phyloP scores from a whole-genome alignment of 2,888 invertebrate genomes.

The Eilema griseolum region DNA sequence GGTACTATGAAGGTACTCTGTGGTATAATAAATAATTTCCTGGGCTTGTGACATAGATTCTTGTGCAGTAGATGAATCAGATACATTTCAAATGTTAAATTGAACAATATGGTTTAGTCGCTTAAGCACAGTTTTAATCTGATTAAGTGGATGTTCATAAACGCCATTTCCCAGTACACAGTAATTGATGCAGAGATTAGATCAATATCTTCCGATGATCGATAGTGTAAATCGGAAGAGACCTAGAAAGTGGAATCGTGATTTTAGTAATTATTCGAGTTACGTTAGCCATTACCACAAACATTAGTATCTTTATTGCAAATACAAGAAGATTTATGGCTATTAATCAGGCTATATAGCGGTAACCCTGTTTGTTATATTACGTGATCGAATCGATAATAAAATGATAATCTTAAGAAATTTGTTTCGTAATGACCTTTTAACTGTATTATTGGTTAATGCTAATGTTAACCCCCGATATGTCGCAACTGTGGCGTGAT shows the following conservation, averaged over 20 bases:
- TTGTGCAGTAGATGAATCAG: slow-evolving; percentile 4
- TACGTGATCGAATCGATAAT: slow-evolving; percentile 72
- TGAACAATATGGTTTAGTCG: slow-evolving; percentile 17
- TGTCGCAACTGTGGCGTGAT: slow-evolving; percentile 37
- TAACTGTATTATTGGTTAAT: slow-evolving; percentile 74
- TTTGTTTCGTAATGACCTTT: slow-evolving; percentile 69
- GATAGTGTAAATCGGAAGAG: slow-evolving; percentile 76
- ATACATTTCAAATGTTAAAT: slow-evolving; percentile 12
- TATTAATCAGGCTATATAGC: slow-evolving; percentile 69
- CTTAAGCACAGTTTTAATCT: slow-evolving; percentile 30
- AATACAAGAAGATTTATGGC: slow-evolving; percentile 76
- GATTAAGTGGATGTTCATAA: slow-evolving; percentile 53
- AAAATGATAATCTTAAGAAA: slow-evolving; percentile 71
- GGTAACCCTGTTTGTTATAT: slow-evolving; percentile 71
- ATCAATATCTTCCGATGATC: slow-evolving; percentile 77
- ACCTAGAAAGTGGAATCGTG: slow-evolving; percentile 81
- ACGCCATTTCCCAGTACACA: slow-evolving; percentile 65
- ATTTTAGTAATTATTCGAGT: slow-evolving; percentile 81
- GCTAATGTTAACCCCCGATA: slow-evolving; percentile 44
- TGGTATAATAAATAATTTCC: not conserved
- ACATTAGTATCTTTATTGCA: slow-evolving; percentile 77
- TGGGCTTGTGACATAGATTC: slow-evolving; percentile 7
- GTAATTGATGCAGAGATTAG: slow-evolving; percentile 67
- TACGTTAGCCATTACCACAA: slow-evolving; percentile 78
- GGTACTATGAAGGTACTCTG: not conserved